Conservation (phyloP, 2,113 vertebrate species). For the Psittacula cyanocephala region DNA sequence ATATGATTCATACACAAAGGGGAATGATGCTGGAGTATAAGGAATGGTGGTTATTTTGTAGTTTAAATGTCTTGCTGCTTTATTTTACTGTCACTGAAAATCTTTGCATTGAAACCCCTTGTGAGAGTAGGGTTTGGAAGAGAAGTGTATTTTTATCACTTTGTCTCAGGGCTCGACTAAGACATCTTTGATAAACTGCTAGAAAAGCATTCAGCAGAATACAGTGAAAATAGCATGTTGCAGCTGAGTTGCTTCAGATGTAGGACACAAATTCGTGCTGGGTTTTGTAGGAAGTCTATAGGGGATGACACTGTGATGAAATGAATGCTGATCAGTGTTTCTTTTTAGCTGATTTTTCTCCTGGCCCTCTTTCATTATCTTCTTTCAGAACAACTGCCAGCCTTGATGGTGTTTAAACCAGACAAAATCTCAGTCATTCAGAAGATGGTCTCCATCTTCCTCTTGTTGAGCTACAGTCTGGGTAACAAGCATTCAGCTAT, state of each 20-base stretch:
- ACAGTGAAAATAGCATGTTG: background rate
- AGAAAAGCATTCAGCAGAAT: background rate
- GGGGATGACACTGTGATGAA: background rate
- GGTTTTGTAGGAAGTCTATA: background rate
- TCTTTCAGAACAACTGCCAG: background rate
- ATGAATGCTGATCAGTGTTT: background rate
- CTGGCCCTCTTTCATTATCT: background rate
- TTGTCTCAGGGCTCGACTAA: background rate
- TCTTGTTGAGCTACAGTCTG: background rate
- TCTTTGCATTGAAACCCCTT: background rate
- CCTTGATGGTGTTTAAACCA: background rate
- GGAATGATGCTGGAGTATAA: background rate
- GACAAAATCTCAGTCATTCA: background rate
- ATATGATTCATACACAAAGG: background rate
- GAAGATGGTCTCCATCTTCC: background rate
- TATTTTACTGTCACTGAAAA: background rate
- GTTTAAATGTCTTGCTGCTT: background rate
- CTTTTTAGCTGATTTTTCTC: background rate
- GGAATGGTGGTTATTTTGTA: background rate
- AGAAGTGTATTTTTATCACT: background rate
- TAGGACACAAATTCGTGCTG: background rate
- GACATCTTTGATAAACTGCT: background rate
- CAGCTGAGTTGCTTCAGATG: background rate
- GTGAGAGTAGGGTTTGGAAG: background rate
- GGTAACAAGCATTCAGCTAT: fast-evolving